A percentile compares a stretch with the other conserved stretches of the same genome.
These are phyloP conservation scores for Picathartes gymnocephalus DNA, from an alignment of 2,113 vertebrate genomes.

Conservation along the genomic window DNA sequence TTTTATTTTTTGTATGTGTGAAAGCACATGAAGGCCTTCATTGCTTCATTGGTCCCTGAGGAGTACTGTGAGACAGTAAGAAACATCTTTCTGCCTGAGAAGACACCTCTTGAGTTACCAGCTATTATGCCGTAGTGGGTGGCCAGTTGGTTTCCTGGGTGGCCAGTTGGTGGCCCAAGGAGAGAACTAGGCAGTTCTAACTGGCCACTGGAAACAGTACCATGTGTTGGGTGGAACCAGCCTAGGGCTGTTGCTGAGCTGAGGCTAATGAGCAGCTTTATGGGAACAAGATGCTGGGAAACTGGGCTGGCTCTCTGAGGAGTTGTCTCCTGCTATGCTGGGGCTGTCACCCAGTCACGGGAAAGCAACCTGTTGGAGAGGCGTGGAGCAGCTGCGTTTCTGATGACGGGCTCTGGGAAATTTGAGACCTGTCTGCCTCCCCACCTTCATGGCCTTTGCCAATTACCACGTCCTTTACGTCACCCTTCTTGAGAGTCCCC, in stretches of 20 bases:
- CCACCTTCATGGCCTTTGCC: neutral
- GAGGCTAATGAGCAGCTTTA: conserved; percentile 13
- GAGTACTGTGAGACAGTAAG: neutral
- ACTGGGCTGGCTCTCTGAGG: neutral
- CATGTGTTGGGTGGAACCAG: conserved; percentile 59
- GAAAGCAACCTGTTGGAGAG: neutral
- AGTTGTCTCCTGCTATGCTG: neutral
- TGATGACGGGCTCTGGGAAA: rapidly evolving
- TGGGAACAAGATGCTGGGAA: conserved; percentile 48
- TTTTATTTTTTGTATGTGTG: neutral
- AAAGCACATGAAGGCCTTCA: neutral
- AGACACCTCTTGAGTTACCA: neutral
- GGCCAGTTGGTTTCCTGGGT: conserved; percentile 34
- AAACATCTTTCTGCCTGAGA: neutral
- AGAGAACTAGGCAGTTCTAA: conserved; percentile 28
- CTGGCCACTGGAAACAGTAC: conserved; percentile 34
- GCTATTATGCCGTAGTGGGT: conserved; percentile 23
- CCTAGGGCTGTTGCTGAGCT: conserved; percentile 7
- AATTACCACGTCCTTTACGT: neutral
- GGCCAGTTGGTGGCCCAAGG: conserved; percentile 16
- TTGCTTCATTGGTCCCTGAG: neutral
- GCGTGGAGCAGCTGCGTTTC: neutral
- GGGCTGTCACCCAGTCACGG: neutral
- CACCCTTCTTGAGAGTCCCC: neutral
- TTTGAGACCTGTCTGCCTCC: neutral